Evolutionary conservation across 2,888 invertebrate genomes (phyloP).

Genomic region (Parapristionchus giblindavisi): DNA sequence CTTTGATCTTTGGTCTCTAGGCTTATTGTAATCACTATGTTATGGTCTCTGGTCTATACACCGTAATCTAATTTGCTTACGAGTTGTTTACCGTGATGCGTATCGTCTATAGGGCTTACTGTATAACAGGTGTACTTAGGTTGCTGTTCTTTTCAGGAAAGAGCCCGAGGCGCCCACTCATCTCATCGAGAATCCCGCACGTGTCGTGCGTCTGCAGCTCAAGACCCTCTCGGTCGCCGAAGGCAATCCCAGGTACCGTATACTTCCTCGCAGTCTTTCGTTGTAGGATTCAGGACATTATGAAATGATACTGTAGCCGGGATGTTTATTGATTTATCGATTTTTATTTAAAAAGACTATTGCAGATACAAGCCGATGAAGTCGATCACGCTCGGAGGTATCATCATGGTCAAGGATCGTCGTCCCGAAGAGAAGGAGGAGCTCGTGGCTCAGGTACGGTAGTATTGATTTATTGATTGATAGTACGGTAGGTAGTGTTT

Average conservation of each 20-base stretch:
- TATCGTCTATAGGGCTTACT: too few relatives aligned
- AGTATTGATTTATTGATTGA: conserved; percentile 41
- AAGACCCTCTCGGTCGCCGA: conserved; percentile 80
- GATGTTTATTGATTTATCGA: neutral
- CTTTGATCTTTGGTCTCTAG: too few relatives aligned
- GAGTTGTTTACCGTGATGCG: too few relatives aligned
- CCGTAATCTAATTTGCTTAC: too few relatives aligned
- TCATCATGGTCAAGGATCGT: conserved; percentile 89
- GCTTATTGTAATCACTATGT: too few relatives aligned
- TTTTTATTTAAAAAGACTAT: too few relatives aligned
- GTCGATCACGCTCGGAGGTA: conserved; percentile 83
- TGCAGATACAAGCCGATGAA: conserved; percentile 84
- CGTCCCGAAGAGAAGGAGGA: conserved; percentile 77
- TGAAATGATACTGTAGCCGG: neutral
- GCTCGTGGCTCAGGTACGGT: conserved; percentile 58
- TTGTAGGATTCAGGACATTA: neutral
- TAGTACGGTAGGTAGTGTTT: neutral
- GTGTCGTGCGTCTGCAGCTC: conserved; percentile 89
- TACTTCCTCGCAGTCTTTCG: neutral
- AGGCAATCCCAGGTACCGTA: conserved; percentile 75
- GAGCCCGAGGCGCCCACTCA: conserved; percentile 85
- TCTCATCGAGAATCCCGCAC: conserved; percentile 90
- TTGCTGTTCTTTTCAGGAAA: conserved; percentile 30
- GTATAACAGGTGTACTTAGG: too few relatives aligned
- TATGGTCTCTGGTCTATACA: too few relatives aligned